Base-by-base conservation (phyloP, 2,113 vertebrate genomes). In the Sinocyclocheilus anshuiensis region DNA sequence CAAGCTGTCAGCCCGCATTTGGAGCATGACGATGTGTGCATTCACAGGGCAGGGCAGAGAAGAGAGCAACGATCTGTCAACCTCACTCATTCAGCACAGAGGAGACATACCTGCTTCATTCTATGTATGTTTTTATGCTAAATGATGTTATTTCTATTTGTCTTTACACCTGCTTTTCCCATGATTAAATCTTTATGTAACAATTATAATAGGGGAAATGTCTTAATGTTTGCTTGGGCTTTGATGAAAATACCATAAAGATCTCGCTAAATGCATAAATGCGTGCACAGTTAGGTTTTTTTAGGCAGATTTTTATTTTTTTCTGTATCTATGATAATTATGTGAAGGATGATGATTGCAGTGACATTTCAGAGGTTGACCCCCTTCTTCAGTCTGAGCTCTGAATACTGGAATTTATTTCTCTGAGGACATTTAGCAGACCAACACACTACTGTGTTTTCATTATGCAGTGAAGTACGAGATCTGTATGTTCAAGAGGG, bases 1-100 rank as follows among this genome's bases (percentile, higher is more conserved):
- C 97, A 94, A 99, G 96, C 97, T 99, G 98, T 99, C 98, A 99
- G 97, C 96, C 93, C 95, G 94, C 95, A 99, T 99, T 99, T 98
- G 97, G 95, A 96, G 94, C 96, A 94, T 86, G 91, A 90, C 96
- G 96, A 94, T 95, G 96, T 94, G 95, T 90, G 94, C 95, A 96
- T 96, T 97, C 95, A 96, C 95, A 94, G 94, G 94, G 95, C 48
- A 91, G 79, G 95, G 93, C 96, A 96, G 96, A 95, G 95, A 94
- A 96, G 93, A 96, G 96, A 97, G 95, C 96, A 97, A 93, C 92
- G 94, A 97, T 95, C 96, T 97, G 97, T 97, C 97, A 98, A 91
- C 94, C 95, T 95, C 92, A 92, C 95, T 97, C 95, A 97, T 89
- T 96, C 94, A 94, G 93, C 95, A 95, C 89, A 88, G 90, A 88